A percentile compares a stretch with the other conserved stretches of the same genome.
These are phyloP conservation scores for Indicator maculatus DNA, from an alignment of 2,113 vertebrate genomes.

Conservation along the genomic window DNA sequence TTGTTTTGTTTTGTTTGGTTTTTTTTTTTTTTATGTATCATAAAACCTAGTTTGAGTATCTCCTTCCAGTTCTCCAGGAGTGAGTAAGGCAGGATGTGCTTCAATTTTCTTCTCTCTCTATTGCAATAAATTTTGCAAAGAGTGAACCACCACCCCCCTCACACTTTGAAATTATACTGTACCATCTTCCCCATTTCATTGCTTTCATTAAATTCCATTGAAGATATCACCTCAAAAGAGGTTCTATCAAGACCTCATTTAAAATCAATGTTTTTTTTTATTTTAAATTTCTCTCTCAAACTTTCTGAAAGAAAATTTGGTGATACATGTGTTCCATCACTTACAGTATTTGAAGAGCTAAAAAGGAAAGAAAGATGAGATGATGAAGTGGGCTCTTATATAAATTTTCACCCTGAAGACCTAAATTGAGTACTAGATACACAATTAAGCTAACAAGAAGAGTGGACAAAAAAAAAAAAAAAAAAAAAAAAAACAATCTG, in stretches of 20 bases:
- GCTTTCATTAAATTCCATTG: neutral
- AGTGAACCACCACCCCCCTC: neutral
- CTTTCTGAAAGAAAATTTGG: conserved; percentile 18
- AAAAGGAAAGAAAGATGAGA: neutral
- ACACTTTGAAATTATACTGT: neutral
- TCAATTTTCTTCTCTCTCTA: neutral
- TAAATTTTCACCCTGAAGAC: neutral
- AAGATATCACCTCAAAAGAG: neutral
- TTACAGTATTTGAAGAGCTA: conserved; percentile 1
- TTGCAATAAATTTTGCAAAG: neutral
- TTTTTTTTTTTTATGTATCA: neutral
- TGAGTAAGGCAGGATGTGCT: neutral
- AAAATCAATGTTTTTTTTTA: neutral
- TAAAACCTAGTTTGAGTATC: neutral
- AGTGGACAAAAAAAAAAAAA: neutral
- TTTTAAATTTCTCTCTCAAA: neutral
- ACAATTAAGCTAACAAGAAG: conserved; percentile 24
- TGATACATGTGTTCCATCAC: conserved; percentile 27
- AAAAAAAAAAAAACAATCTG: conserved; percentile 1
- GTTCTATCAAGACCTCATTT: neutral
- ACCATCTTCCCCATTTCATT: neutral
- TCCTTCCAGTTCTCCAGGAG: neutral
- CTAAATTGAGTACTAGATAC: neutral
- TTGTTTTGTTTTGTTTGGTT: neutral
- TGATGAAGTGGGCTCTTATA: conserved; percentile 27